A percentile compares a stretch with the other conserved stretches of the same genome.
These are phyloP conservation scores for Lasiurus borealis DNA, from an alignment of 2,113 vertebrate species.

Conservation along the genomic window DNA sequence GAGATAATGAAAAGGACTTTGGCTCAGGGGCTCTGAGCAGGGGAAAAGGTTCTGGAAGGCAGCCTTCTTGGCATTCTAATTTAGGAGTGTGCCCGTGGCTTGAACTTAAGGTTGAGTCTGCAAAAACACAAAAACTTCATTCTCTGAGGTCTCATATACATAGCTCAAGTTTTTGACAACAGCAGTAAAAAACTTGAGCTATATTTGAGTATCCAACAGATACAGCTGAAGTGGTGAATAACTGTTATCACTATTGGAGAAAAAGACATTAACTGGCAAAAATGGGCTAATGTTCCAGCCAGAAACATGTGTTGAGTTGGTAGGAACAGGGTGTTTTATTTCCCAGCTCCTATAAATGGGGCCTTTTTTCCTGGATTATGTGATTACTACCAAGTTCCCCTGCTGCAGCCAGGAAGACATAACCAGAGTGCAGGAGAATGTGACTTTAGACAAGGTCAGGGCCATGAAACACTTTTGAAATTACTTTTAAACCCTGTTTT, in stretches of 20 bases:
- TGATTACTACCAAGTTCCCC: neutral
- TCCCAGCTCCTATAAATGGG: neutral
- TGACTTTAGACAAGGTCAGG: neutral
- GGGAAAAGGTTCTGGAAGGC: neutral
- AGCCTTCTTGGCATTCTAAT: neutral
- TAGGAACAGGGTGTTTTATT: neutral
- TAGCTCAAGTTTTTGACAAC: neutral
- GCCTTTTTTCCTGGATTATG: neutral
- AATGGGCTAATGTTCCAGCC: neutral
- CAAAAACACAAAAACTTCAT: neutral
- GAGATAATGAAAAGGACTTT: neutral
- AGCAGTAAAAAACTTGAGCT: neutral
- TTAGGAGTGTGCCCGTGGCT: neutral
- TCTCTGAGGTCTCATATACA: neutral
- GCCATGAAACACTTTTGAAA: neutral
- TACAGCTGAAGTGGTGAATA: neutral
- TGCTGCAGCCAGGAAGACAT: neutral
- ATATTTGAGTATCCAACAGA: neutral
- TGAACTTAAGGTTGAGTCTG: neutral
- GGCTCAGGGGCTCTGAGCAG: neutral
- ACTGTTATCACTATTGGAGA: neutral
- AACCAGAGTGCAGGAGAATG: neutral
- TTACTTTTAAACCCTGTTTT: neutral
- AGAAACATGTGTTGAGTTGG: neutral
- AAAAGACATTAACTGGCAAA: slow-evolving; percentile 6